These are phyloP conservation scores for Podarcis raffonei DNA, from an alignment of 2,113 vertebrate species.

Conservation along the genomic window DNA sequence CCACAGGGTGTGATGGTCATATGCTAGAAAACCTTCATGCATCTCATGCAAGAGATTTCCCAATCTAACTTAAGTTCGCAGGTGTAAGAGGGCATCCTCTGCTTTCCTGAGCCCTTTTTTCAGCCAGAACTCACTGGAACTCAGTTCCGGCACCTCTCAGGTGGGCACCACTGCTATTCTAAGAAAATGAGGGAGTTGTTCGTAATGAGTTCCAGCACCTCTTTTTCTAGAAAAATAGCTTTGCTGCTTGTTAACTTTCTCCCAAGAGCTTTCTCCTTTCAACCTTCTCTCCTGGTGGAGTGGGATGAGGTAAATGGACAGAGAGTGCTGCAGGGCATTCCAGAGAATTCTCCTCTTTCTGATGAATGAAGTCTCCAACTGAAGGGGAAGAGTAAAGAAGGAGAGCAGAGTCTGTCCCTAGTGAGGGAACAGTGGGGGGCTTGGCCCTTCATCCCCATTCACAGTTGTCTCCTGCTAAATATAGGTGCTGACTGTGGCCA, in stretches of 20 bases:
- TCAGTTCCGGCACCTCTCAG: too few relatives aligned
- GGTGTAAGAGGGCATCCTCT: too few relatives aligned
- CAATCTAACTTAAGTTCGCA: not conserved
- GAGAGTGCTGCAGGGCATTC: not conserved
- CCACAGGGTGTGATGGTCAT: not conserved
- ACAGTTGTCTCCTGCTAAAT: conserved; percentile 41
- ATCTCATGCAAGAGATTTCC: not conserved
- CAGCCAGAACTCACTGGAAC: too few relatives aligned
- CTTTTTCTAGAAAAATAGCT: too few relatives aligned
- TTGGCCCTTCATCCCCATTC: conserved; percentile 37
- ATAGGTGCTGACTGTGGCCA: not conserved
- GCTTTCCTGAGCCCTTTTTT: too few relatives aligned
- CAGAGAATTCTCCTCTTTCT: not conserved
- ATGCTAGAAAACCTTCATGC: not conserved
- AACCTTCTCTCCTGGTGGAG: not conserved
- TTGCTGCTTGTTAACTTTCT: not conserved
- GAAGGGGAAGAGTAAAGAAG: not conserved
- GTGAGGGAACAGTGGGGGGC: conserved; percentile 59
- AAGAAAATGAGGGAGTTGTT: too few relatives aligned
- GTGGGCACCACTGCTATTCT: too few relatives aligned
- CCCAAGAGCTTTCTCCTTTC: too few relatives aligned
- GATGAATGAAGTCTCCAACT: not conserved
- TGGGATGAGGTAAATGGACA: not conserved
- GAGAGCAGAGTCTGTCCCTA: conserved; percentile 21
- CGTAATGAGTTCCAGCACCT: too few relatives aligned